Evolutionary conservation across 2,113 vertebrate genomes (phyloP).

Genomic region (Corythornis madagascariensis): DNA sequence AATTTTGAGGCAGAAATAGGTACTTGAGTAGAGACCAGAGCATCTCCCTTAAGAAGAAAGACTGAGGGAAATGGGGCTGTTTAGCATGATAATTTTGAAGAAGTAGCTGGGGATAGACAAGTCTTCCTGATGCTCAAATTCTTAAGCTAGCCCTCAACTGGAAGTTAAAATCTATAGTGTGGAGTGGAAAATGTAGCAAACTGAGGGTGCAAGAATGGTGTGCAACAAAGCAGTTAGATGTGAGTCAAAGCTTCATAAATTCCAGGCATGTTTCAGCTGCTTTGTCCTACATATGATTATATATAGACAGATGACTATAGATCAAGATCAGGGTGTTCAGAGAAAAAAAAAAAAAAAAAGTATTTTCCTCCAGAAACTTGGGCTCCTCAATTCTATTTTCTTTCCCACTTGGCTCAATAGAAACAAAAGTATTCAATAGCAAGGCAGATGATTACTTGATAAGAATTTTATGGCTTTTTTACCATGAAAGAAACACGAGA

Average conservation of each 20-base stretch:
- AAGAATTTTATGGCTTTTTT: not conserved
- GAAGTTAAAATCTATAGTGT: not conserved
- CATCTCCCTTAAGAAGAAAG: too few relatives aligned
- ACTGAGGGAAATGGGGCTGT: too few relatives aligned
- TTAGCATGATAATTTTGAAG: not conserved
- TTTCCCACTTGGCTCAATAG: not conserved
- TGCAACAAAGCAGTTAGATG: not conserved
- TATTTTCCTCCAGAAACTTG: not conserved
- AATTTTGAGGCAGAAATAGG: not conserved
- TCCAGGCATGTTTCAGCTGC: not conserved
- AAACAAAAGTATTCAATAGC: not conserved
- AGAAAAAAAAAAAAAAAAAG: not conserved
- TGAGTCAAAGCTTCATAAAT: not conserved
- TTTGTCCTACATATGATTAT: not conserved
- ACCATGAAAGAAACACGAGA: not conserved
- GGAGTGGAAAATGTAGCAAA: not conserved
- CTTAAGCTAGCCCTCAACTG: fast-evolving
- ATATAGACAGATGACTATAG: not conserved
- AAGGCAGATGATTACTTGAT: not conserved
- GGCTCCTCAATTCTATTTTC: not conserved
- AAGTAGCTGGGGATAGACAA: not conserved
- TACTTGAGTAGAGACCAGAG: too few relatives aligned
- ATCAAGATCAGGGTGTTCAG: not conserved
- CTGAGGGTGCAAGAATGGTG: not conserved
- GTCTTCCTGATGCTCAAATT: not conserved